Base-by-base conservation (phyloP, 2,797 vertebrate genomes). In the Hemitrygon akajei region DNA sequence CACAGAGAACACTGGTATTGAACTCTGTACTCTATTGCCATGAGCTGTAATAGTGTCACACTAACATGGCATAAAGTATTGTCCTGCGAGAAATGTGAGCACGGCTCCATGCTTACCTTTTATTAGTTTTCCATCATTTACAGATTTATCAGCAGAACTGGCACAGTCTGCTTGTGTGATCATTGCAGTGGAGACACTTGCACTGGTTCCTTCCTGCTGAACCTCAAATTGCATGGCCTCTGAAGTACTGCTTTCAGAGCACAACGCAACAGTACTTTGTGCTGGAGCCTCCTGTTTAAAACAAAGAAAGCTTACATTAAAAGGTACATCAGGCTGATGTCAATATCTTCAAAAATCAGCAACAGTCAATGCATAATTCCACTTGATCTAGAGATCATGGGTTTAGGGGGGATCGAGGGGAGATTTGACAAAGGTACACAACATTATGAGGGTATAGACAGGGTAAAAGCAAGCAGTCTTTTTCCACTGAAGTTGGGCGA, bases 111-210 rank as follows among this genome's bases (percentile, higher is more conserved):
- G 89, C 94, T 0, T 96, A 99, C 99, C 98, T 99, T 99, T 99
- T 94, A 97, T 96, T 93, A 99, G 95, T 95, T 97, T 98, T 91
- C 97, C 97, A 1, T 97, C 97, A 22, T 95, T 95, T 58, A n/a
- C n/a, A 7, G 95, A 94, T 16, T 95, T 91, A 93, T 96, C 96
- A 10, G 95, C 95, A 20, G 96, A 94, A 94, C 94, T 76, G 80
- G 80, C 0, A 93, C 94, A 12, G 69, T 77, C 94, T 12, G 93
- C 34, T 58, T 89, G 76, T 10, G 93, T 63, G 56, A 69, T 93
- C 27, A 94, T 91, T 3, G 75, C 56, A 47, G 58, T 79, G 25
- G 93, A 1, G 11, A 73, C 77, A 79, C n/a, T 47, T n/a, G 79
- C 7, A 56, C 27, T 73, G 9, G 56, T 80, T 12, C n/a, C 87